These are phyloP conservation scores for Willowsia nigromaculata DNA, from an alignment of 2,888 invertebrate genomes.

Conservation along the genomic window DNA sequence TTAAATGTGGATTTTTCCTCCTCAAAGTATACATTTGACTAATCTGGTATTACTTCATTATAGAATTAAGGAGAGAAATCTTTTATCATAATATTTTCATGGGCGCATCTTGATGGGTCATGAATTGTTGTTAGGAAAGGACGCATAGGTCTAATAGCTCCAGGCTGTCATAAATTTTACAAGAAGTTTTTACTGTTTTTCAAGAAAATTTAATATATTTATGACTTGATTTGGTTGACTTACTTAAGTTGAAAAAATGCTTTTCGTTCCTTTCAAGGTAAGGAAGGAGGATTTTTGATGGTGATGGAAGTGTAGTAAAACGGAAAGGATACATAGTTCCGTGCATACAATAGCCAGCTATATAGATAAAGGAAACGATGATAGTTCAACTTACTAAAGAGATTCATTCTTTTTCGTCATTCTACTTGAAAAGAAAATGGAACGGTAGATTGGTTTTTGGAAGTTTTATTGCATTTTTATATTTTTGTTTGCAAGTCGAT, in stretches of 20 bases:
- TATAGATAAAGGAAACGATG: not conserved
- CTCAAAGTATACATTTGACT: not conserved
- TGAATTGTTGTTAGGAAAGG: conserved; percentile 21
- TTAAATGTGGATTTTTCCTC: not conserved
- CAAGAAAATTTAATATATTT: conserved; percentile 68
- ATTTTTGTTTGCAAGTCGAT: conserved; percentile 52
- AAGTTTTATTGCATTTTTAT: conserved; percentile 72
- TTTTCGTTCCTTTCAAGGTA: conserved; percentile 55
- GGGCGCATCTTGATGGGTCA: not conserved
- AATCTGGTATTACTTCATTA: conserved; percentile 42
- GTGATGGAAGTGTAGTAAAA: conserved; percentile 37
- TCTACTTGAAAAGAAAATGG: conserved; percentile 50
- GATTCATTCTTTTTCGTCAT: conserved; percentile 39
- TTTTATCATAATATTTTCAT: conserved; percentile 20
- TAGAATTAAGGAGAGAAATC: not conserved
- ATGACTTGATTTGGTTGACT: conserved; percentile 72
- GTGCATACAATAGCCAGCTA: not conserved
- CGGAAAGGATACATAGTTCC: not conserved
- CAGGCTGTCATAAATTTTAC: conserved; percentile 62
- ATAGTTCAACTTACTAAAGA: not conserved
- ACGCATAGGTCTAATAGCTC: conserved; percentile 6
- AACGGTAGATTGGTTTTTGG: conserved; percentile 56
- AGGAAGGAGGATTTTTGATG: conserved; percentile 16
- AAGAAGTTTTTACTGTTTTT: conserved; percentile 62
- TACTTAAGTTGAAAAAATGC: conserved; percentile 49